Conservation (phyloP, 2,113 vertebrate species). For the Pelobates fuscus region DNA sequence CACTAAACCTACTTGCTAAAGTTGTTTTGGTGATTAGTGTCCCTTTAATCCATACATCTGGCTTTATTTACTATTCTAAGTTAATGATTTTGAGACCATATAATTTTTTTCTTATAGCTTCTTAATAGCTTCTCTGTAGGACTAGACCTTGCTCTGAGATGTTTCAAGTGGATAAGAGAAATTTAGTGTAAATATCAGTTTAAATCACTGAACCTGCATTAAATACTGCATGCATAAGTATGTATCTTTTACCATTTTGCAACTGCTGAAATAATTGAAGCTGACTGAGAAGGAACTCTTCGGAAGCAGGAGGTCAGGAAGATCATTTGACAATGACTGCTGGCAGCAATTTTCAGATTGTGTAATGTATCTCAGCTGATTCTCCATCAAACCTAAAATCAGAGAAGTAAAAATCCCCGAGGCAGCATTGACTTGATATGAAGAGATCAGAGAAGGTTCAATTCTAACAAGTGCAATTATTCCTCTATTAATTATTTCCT, state of each 20-base stretch:
- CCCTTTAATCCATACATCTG: too few relatives aligned
- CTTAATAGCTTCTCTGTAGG: too few relatives aligned
- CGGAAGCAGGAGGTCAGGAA: conserved; percentile 27
- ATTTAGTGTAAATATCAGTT: conserved; percentile 12
- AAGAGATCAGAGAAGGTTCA: conserved; percentile 23
- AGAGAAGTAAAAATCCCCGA: conserved; percentile 27
- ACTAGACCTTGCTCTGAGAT: neutral
- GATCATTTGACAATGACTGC: conserved; percentile 26
- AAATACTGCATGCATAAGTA: conserved; percentile 20
- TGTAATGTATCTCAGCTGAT: conserved; percentile 39
- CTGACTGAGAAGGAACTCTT: conserved; percentile 20
- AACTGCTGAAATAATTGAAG: conserved; percentile 13
- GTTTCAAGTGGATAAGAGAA: neutral
- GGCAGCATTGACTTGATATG: conserved; percentile 37
- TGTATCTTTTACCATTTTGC: conserved; percentile 8
- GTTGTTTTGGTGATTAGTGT: too few relatives aligned
- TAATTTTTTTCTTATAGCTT: too few relatives aligned
- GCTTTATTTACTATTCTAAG: too few relatives aligned
- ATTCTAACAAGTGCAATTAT: neutral
- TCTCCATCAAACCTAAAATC: conserved; percentile 23
- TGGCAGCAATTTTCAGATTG: conserved; percentile 31
- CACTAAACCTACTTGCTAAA: too few relatives aligned
- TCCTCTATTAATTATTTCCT: neutral
- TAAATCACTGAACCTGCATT: conserved; percentile 12
- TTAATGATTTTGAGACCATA: too few relatives aligned